Base-by-base conservation (phyloP, 2,888 invertebrate species). In the Caenorhabditis sp. region DNA sequence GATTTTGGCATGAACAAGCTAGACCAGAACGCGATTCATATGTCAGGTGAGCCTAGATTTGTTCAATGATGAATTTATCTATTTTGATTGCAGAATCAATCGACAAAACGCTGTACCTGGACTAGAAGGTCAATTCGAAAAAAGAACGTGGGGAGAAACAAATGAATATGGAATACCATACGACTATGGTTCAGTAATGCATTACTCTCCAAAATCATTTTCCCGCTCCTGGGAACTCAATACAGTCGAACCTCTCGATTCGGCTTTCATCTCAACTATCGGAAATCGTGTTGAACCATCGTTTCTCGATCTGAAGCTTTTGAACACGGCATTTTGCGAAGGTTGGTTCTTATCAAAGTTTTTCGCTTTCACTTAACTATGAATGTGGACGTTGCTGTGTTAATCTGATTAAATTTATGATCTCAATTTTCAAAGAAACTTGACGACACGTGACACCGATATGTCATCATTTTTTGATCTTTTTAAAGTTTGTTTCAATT, bases 1-100 rank as follows among this genome's bases (percentile, higher is more conserved):
- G 83, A 12, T 78, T 83, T 53, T 83, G 81, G 81, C 83, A 83
- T 62, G 83, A 83, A 36, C 83, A 83, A 60, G 71, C 81, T 0
- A 59, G 83, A 43, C 78, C 82, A 1, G 83, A 83, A 54, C 63
- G 83, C n/a, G 82, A 83, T 66, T 68, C 64, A 5, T 82, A 72
- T 64, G 69, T 81, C 8, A 77, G 69, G 81, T 81, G 49, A 60
- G 19, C 37, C 21, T 17, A 43, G 17, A 19, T 12, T 37, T 17
- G 6, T n/a, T n/a, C n/a, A n/a, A n/a, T n/a, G n/a, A n/a, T n/a
- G n/a, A n/a, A n/a, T n/a, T n/a, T n/a, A n/a, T n/a, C n/a, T n/a
- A n/a, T n/a, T n/a, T n/a, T n/a, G n/a, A n/a, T 65, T 75, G 31
- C 31, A 82, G 82, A 66, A 71, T 81, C 1, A 75, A 77, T 21